Base-by-base conservation (phyloP, 2,888 invertebrate genomes). In the Prostheceraeus crozeri region DNA sequence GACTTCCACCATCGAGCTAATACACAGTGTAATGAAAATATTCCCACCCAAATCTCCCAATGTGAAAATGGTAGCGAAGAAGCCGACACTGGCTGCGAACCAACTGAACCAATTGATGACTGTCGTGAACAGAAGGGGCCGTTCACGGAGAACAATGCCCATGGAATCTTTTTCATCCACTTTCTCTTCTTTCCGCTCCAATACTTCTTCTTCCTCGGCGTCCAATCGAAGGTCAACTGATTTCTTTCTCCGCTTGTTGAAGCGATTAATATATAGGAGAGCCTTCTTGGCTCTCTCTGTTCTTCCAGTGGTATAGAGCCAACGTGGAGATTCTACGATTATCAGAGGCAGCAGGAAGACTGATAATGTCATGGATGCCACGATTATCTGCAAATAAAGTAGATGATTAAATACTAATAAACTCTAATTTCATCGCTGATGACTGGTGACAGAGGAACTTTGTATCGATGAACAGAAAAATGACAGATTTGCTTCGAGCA, bases 241-340 rank as follows among this genome's bases (percentile, higher is more conserved):
- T n/a, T n/a, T n/a, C n/a, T n/a, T n/a, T n/a, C n/a, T n/a, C n/a
- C 6, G 3, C 2, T 23, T 3, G 33, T 55, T 55, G 4, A 23
- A 25, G 14, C 33, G n/a, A 55, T 23, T 33, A 4, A 55, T 55
- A 16, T 23, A 25, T 4, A 25, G 51, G 25, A 55, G n/a, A 1
- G 23, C 52, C 55, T 55, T 52, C 23, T 55, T 36, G 1, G 55
- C 55, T 55, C 23, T 6, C 3, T 53, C 52, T 4, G 25, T 45
- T 46, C 30, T 28, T 16, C 55, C 55, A 2, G 52, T 52, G 2
- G 30, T 19, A 4, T 19, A 21, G 2, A 55, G 55, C 55, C 55
- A 55, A 3, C 55, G n/a, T 19, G 55, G 55, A 2, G 55, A 55
- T 23, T 55, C 55, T 11, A 25, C 14, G 1, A 55, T 11, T 16